Percentiles rank a stretch among this genome's conserved stretches.
phyloP scores from a whole-genome alignment of 2,797 vertebrate genomes.

The Adrianichthys oophorus region DNA sequence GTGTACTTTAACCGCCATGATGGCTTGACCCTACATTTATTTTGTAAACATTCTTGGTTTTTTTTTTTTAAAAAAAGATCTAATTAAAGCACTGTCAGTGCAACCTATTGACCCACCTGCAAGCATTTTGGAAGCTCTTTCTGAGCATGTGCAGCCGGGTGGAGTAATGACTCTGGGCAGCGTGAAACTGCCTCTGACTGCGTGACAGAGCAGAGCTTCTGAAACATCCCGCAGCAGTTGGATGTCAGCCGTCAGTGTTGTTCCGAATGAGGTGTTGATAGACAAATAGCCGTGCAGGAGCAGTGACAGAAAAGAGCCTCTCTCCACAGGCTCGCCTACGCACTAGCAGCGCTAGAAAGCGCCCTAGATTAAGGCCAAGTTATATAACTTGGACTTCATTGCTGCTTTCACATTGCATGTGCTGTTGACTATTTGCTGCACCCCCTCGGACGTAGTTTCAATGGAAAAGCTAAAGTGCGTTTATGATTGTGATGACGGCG shows the following conservation, averaged over 20 bases:
- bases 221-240: slow-evolving; percentile 1
- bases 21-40: too few species aligned
- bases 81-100: too few species aligned
- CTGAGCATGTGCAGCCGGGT: too few species aligned
- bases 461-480: background rate
- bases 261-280: slow-evolving; percentile 6
- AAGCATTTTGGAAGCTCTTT: too few species aligned
- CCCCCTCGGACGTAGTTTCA: background rate
- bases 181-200: background rate
- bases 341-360: slow-evolving; percentile 56
- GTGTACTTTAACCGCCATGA: too few species aligned
- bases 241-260: background rate
- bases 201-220: background rate
- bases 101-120: too few species aligned
- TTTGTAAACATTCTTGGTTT: too few species aligned
- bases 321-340: slow-evolving; percentile 56
- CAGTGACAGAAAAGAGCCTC: slow-evolving; percentile 13
- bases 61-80: too few species aligned
- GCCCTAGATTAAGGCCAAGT: slow-evolving; percentile 80
- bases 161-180: too few species aligned
- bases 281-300: slow-evolving; percentile 10
- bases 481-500: background rate
- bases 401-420: slow-evolving; percentile 47
- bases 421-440: slow-evolving; percentile 25
- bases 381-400: slow-evolving; percentile 78